Evolutionary conservation across 2,888 invertebrate genomes (phyloP), one percentile per base, ranked within the genome.

Genomic region (Thymelicus sylvestris): DNA sequence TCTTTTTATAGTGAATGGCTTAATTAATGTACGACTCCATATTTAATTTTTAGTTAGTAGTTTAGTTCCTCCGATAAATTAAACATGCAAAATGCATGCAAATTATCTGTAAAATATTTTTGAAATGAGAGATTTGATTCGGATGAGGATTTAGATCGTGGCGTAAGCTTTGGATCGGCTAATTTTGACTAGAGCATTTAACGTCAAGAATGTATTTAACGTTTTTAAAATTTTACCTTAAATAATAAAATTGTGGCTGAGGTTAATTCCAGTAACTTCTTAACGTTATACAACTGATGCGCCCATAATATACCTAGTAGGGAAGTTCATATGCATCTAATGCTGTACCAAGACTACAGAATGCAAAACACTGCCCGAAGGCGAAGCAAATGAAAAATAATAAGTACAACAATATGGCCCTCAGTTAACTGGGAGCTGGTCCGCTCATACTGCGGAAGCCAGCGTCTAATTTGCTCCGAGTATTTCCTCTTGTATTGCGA

Each of bases 391-490:
- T 90, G 86, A 88, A 50, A 67, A 87, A 88, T 90, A 90, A 90
- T 89, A 88, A 88, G 50, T 88, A 87, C 82, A 84, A 90, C 89
- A 91, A 91, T 90, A 86, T 88, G 85, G 82, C 84, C 80, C 83
- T 79, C 80, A 81, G 84, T 85, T 90, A 90, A 89, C 87, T 85
- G 85, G 82, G 78, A 74, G 79, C 81, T 80, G 86, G 90, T 87
- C 91, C 90, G 88, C 88, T 89, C 88, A 87, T 87, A 89, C 88
- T 87, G 87, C 86, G 82, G 79, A 83, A 83, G 78, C 81, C 76
- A 77, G 80, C 82, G 85, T 91, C 88, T 92, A 91, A 92, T 92
- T 91, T 92, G 86, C 86, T 83, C 82, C 78, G 78, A 83, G 84
- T 86, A 85, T 84, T 88, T 85, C 82, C 83, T 86, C 85, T 86